Percentiles rank a stretch among this genome's conserved stretches.
phyloP scores from a whole-genome alignment of 2,113 vertebrate species.

The Acrocephalus arundinaceus region DNA sequence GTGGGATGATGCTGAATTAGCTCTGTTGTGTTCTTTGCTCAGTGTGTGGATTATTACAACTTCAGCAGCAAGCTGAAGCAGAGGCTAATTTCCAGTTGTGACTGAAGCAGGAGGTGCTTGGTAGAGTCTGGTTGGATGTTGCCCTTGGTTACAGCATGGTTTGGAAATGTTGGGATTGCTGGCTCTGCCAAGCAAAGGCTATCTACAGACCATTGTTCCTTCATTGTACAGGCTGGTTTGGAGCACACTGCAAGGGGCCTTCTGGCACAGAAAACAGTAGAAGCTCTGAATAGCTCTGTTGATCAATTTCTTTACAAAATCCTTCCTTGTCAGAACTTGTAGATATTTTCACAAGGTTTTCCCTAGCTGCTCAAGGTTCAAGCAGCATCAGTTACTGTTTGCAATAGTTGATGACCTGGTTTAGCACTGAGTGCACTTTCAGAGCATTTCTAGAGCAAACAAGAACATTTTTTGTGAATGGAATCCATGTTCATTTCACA shows the following conservation, averaged over 20 bases:
- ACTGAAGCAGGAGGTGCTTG: not conserved
- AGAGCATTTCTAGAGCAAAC: not conserved
- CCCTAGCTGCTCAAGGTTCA: not conserved
- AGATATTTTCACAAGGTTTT: not conserved
- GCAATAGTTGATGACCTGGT: not conserved
- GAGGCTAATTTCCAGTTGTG: not conserved
- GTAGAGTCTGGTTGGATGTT: fast-evolving
- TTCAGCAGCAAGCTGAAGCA: not conserved
- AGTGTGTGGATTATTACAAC: not conserved
- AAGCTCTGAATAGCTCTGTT: not conserved
- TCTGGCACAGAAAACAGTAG: not conserved
- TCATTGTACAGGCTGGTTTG: not conserved
- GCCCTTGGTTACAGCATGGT: not conserved
- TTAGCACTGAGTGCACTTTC: not conserved
- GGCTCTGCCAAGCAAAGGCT: not conserved
- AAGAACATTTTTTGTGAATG: not conserved
- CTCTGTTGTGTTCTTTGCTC: not conserved
- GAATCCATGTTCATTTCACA: not conserved
- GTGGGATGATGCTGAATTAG: fast-evolving
- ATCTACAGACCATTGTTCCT: not conserved
- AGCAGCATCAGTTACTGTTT: not conserved
- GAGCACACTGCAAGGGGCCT: not conserved
- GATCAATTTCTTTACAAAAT: not conserved
- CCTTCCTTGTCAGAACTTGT: not conserved
- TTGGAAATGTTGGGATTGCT: not conserved